A percentile compares a stretch with the other conserved stretches of the same genome.
Evolutionary conservation across 2,113 vertebrate genomes (phyloP).

Genomic region (Bos javanicus): DNA sequence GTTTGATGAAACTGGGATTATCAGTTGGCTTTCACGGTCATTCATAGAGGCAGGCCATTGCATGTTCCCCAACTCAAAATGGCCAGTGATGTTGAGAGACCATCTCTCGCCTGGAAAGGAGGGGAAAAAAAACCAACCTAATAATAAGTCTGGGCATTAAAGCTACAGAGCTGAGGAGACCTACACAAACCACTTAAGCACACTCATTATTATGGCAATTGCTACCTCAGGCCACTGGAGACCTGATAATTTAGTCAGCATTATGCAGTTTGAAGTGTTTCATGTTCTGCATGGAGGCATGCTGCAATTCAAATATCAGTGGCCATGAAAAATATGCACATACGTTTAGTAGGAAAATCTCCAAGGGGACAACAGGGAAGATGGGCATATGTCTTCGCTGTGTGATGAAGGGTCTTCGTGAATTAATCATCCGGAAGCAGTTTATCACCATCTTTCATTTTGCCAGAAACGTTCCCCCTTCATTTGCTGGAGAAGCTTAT

Average conservation of each 20-base stretch:
- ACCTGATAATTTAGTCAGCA: constrained; percentile 95
- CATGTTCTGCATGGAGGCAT: constrained; percentile 91
- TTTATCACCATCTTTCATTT: constrained; percentile 90
- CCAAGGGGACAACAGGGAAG: constrained; percentile 92
- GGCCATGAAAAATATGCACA: constrained; percentile 99
- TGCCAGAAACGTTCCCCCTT: constrained; percentile 82
- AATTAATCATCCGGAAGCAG: constrained; percentile 92
- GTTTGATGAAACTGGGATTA: not conserved
- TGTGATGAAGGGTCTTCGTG: constrained; percentile 85
- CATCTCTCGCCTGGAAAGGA: constrained; percentile 56
- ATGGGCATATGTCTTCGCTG: constrained; percentile 90
- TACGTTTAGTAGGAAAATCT: constrained; percentile 97
- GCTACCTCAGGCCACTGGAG: constrained; percentile 91
- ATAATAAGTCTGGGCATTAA: constrained; percentile 75
- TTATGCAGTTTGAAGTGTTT: constrained; percentile 98
- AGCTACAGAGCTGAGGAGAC: constrained; percentile 75
- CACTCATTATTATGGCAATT: constrained; percentile 93
- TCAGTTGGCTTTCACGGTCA: constrained; percentile 30
- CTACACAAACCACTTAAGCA: constrained; percentile 89
- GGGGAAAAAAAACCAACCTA: not conserved
- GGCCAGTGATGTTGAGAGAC: constrained; percentile 74
- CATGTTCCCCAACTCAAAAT: constrained; percentile 49
- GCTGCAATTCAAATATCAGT: constrained; percentile 95
- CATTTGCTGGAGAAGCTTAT: constrained; percentile 81
- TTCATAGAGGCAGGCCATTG: constrained; percentile 57